Evolutionary conservation across 1,140 invertebrate species (phyloP).

Genomic region (Megathymus violae): DNA sequence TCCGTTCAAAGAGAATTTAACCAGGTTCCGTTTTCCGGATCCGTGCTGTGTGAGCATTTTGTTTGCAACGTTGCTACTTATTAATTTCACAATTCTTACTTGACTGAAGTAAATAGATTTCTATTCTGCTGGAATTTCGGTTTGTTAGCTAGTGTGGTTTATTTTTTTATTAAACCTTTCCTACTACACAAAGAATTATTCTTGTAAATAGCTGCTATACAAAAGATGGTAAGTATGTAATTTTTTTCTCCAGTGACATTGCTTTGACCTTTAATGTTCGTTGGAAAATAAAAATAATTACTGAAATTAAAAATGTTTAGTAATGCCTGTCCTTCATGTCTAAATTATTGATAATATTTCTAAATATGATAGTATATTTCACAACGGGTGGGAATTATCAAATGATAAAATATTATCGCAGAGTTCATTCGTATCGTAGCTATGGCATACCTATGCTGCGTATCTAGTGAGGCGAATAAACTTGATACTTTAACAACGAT

Average conservation of each 20-base stretch:
- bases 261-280: constrained; percentile 54
- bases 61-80: no score
- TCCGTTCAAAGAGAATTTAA: no score
- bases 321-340: constrained; percentile 8
- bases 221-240: constrained; percentile 53
- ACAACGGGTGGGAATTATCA: constrained; percentile 32
- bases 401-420: constrained; percentile 18
- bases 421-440: not conserved
- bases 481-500: constrained; percentile 13
- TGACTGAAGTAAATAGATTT: not conserved
- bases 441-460: constrained; percentile 40
- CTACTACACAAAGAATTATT: not conserved
- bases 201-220: not conserved
- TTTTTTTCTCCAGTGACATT: constrained; percentile 60
- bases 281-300: not conserved
- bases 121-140: not conserved
- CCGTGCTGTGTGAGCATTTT: no score
- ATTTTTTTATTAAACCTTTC: not conserved
- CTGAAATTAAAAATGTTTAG: not conserved
- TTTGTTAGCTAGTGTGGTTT: not conserved
- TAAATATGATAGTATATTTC: constrained; percentile 16
- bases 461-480: constrained; percentile 23
- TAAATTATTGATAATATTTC: not conserved
- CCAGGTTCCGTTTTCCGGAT: no score
- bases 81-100: no score